Evolutionary conservation across 2,888 invertebrate genomes (phyloP), one percentile per base, ranked within the genome.

Genomic region (Dynastes maya): DNA sequence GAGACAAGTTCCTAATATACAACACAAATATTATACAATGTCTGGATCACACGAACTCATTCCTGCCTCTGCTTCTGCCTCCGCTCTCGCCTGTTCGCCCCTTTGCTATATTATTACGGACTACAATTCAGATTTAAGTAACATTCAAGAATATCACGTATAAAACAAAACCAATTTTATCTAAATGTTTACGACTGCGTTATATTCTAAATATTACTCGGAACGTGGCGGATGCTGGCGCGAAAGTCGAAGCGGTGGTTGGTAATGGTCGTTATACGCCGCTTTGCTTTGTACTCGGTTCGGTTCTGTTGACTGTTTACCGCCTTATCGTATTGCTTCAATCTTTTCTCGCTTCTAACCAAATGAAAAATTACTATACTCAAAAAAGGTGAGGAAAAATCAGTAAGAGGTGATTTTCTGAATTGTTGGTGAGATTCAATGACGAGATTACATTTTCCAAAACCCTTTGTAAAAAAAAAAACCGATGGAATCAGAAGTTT

Each of bases 41-140:
- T 79, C 79, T 79, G 79, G 79, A 79, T 77, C 79, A 79, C 77
- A 79, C 78, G 78, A 79, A 79, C 77, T 77, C 74, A 40, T 65
- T 63, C 32, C 40, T 68, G 55, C 74, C 53, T 55, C 64, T 55
- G 53, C 74, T 1, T 45, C 45, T 45, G 45, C 45, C 45, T 9
- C 45, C 45, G 45, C 45, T 8, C 45, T 45, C 8, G 45, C 45
- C 49, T 72, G 70, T 49, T 72, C 61, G 64, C 65, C 72, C 40
- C 72, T 32, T 32, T 65, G 68, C 68, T 79, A 78, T 72, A 78
- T 78, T 78, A 78, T 71, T 78, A 55, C 72, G 61, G 77, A 77
- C 79, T 79, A 79, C 79, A 79, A 79, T 77, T 79, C 79, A 79
- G 79, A 79, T 79, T 79, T 79, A 79, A 79, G 79, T 79, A 79